phyloP scores from a whole-genome alignment of 1,140 invertebrate species.

The Lepeophtheirus salmonis region DNA sequence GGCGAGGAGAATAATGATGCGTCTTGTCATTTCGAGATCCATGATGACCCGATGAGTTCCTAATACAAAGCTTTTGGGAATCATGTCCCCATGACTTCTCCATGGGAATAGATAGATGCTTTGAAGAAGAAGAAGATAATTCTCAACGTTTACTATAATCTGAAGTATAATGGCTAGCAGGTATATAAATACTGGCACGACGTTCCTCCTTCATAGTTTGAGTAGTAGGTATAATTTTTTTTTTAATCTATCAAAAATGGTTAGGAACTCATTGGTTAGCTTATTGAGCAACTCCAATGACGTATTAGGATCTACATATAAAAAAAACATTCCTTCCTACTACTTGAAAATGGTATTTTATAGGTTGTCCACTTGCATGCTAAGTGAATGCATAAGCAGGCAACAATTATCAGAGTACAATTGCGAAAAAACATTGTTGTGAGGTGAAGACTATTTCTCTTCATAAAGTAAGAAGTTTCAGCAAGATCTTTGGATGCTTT shows the following conservation, averaged over 20 bases:
- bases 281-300: constrained; percentile 60
- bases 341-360: constrained; percentile 48
- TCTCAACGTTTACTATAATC: neutral
- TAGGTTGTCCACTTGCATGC: constrained; percentile 92
- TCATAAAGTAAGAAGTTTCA: constrained; percentile 93
- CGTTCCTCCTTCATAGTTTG: constrained; percentile 6
- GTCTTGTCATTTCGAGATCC: too few relatives aligned
- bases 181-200: constrained; percentile 2
- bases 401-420: constrained; percentile 82
- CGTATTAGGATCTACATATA: constrained; percentile 71
- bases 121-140: constrained; percentile 19
- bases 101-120: constrained; percentile 23
- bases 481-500: constrained; percentile 85
- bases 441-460: constrained; percentile 83
- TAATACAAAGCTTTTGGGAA: constrained; percentile 17
- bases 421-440: constrained; percentile 94
- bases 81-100: constrained; percentile 22
- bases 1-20: neutral
- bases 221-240: constrained; percentile 41
- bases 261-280: constrained; percentile 61
- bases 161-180: neutral
- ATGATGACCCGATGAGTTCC: too few relatives aligned
- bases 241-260: constrained; percentile 79
- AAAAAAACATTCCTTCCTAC: constrained; percentile 84
- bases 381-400: constrained; percentile 89